Base-by-base conservation (phyloP, 2,113 vertebrate genomes). In the Leptocoma aspasia region DNA sequence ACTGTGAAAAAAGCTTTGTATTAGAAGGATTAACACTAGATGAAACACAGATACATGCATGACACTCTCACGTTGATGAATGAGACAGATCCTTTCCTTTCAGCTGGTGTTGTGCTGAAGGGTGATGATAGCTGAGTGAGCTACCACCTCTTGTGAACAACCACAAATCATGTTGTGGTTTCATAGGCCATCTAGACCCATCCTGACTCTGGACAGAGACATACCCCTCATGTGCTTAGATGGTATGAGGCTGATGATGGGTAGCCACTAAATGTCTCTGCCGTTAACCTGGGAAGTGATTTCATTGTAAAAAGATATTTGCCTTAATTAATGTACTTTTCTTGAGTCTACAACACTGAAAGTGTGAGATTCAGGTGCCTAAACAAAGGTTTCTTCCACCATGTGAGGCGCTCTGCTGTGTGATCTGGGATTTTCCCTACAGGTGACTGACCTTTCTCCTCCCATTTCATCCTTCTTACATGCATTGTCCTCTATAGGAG, bases 401-500 rank as follows among this genome's bases (percentile, higher is more conserved):
- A 13, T 8, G 7, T 17, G 27, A 92, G 8, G 6, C 7, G 0
- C 19, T 88, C 24, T 69, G 13, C 31, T 77, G 30, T 1, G 4
- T 70, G 37, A 49, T 8, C 5, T 57, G 26, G 21, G 15, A 77
- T 81, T 4, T 80, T 17, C 9, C 13, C 37, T 50, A 13, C 4
- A 18, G 31, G 2, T 42, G 45, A 23, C 6, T 35, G 52, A 66
- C 6, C 28, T 42, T 3, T 15, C 37, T 86, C 41, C 11, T 84
- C 16, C 33, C 0, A 1, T 15, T 85, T 85, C 41, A 49, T 30
- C 13, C 26, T 78, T 68, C 49, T 49, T 33, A 64, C 3, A 8
- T 0, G 0, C 18, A 56, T 2, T 18, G 7, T 41, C 2, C 5
- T 66, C 23, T 15, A 3, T 11, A 68, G 17, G 11, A 79, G 3